phyloP scores from a whole-genome alignment of 2,888 invertebrate genomes.

The Cantharis lateralis region DNA sequence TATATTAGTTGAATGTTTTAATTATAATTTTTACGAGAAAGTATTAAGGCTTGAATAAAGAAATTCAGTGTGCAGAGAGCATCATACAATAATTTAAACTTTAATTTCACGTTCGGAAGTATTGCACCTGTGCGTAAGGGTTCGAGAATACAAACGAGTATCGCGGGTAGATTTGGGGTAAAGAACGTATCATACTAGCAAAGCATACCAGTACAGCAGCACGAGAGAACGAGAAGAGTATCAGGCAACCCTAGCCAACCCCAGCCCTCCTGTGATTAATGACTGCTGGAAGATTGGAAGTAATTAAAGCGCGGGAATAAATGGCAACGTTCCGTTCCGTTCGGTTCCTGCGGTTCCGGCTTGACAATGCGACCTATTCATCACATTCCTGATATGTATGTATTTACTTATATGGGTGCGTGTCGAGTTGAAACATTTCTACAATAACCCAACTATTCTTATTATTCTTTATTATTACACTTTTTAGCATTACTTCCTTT shows the following conservation, averaged over 20 bases:
- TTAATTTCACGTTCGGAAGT: constrained; percentile 29
- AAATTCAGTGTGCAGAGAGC: constrained; percentile 12
- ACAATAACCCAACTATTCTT: constrained; percentile 5
- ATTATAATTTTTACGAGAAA: constrained; percentile 20
- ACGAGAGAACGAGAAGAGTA: constrained; percentile 35
- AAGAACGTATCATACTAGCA: constrained; percentile 25
- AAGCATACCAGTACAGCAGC: constrained; percentile 20
- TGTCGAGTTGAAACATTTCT: constrained; percentile 14
- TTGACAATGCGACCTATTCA: constrained; percentile 47
- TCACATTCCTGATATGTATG: constrained; percentile 27
- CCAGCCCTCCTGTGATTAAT: constrained; percentile 53
- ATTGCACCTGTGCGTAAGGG: constrained; percentile 32
- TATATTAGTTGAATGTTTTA: constrained; percentile 6
- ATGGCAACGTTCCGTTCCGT: constrained; percentile 56
- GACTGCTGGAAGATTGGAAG: constrained; percentile 58
- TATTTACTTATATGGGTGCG: constrained; percentile 26
- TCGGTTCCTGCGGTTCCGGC: constrained; percentile 55
- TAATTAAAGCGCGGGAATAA: constrained; percentile 59
- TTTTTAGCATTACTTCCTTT: background rate
- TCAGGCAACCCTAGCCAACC: constrained; percentile 30
- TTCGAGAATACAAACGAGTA: constrained; percentile 21
- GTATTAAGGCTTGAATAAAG: background rate
- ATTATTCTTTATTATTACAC: background rate
- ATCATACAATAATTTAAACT: constrained; percentile 28
- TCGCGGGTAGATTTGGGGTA: constrained; percentile 17